Base-by-base conservation (phyloP, 23 tunicate genomes). In the Clavelina lepadiformis region DNA sequence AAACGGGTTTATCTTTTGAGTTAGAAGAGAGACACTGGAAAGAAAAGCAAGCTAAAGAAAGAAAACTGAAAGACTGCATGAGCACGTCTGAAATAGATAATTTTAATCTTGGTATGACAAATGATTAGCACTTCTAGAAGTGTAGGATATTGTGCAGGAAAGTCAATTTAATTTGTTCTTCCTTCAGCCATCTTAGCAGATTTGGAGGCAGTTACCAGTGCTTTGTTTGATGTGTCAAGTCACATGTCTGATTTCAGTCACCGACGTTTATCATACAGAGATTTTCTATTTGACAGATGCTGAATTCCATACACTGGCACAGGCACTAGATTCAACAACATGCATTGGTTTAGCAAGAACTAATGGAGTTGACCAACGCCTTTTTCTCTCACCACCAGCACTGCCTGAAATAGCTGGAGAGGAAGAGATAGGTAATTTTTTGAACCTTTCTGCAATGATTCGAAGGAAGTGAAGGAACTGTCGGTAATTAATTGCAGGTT, bases 321-420 rank as follows among this genome's bases (percentile, higher is more conserved):
- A 82, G 38, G 33, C 89, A 24, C 53, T 82, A 21, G 75, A 82
- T 33, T 38, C 62, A 1, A 6, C n/a, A 2, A 72, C 89, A 4
- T 44, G 58, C 18, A 65, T 73, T 55, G 89, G 80, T 8, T 45
- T 82, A 3, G 79, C 89, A 23, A 67, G 89, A 55, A 66, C 76
- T 6, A 7, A 25, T 24, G 51, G 58, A 45, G 71, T 38, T 18
- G 89, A 82, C 66, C 45, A n/a, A 0, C 66, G 89, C 33, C 38
- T 82, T n/a, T 82, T 82, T 47, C 67, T 73, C 6, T 62, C 80
- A 1, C 80, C 89, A 1, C 89, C 89, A 3, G 21, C 78, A 15
- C 35, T 82, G 37, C 51, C 46, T 5, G 45, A 47, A 55, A 8
- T 61, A 18, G 35, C 31, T 23, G 44, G 44, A 7, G 61, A 65